These are phyloP conservation scores for Danaus plexippus DNA, from an alignment of 1,140 invertebrate species.

Conservation along the genomic window DNA sequence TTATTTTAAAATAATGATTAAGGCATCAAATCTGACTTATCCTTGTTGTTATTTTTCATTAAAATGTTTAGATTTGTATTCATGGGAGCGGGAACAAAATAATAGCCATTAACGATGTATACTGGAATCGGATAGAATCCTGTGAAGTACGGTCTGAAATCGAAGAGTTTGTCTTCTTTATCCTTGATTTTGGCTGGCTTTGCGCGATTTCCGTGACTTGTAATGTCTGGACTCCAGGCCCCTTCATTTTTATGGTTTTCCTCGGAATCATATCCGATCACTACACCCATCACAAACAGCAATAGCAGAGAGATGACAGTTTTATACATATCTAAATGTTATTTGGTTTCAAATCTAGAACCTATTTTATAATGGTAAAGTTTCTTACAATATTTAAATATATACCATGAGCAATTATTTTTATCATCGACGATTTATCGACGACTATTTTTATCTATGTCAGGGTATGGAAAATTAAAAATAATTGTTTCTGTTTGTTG, in stretches of 20 bases:
- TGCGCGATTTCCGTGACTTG: constrained; percentile 10
- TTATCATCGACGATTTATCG: constrained; percentile 16
- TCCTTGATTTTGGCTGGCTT: constrained; percentile 18
- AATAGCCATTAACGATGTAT: constrained; percentile 16
- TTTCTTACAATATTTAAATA: constrained; percentile 13
- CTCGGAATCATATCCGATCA: too few relatives aligned
- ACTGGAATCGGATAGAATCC: constrained; percentile 19
- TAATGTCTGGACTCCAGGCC: constrained; percentile 15
- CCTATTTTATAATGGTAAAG: background rate
- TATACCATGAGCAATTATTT: constrained; percentile 12
- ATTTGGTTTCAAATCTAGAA: too few relatives aligned
- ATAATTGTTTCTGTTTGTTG: constrained; percentile 14
- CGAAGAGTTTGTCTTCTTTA: constrained; percentile 18
- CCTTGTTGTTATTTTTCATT: constrained; percentile 16
- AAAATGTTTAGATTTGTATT: constrained; percentile 19
- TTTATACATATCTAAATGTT: too few relatives aligned
- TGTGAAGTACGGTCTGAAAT: constrained; percentile 11
- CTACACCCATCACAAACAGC: too few relatives aligned
- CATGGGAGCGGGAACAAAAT: constrained; percentile 7
- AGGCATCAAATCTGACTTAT: constrained; percentile 8
- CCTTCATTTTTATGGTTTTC: constrained; percentile 8
- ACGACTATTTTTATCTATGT: constrained; percentile 12
- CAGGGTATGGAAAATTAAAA: constrained; percentile 11
- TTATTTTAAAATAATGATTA: background rate
- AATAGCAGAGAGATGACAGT: too few relatives aligned